These are phyloP conservation scores for Galago senegalensis DNA, from an alignment of 2,797 vertebrate genomes.

Conservation along the genomic window DNA sequence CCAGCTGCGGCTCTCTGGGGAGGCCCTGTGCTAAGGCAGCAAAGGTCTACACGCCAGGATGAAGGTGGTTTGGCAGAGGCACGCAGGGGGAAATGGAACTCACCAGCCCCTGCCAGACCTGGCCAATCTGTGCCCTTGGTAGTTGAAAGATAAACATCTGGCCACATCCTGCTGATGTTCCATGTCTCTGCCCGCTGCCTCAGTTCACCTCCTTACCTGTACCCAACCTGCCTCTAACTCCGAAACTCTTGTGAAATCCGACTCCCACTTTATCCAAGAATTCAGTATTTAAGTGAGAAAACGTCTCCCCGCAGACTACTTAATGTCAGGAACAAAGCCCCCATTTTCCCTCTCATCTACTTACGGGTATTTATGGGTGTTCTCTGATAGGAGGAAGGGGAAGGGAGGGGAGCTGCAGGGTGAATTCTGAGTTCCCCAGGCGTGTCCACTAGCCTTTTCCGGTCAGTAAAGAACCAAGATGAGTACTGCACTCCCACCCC, in stretches of 20 bases:
- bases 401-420: rapidly evolving
- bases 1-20: constrained; percentile 34
- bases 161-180: constrained; percentile 60
- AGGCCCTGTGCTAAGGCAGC: constrained; percentile 29
- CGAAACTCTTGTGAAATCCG: not conserved
- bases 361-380: not conserved
- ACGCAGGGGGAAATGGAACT: not conserved
- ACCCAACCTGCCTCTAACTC: not conserved
- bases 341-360: not conserved
- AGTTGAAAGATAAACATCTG: constrained; percentile 78
- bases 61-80: constrained; percentile 81
- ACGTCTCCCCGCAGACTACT: not conserved
- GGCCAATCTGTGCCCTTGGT: constrained; percentile 65
- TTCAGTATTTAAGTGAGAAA: not conserved
- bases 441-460: rapidly evolving
- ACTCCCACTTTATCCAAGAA: constrained; percentile 8
- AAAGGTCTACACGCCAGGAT: constrained; percentile 58
- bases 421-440: not conserved
- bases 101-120: constrained; percentile 47
- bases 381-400: not conserved
- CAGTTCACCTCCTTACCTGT: constrained; percentile 48
- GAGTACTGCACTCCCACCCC: rapidly evolving
- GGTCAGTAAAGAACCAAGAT: not conserved
- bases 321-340: not conserved
- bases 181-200: constrained; percentile 56